A percentile compares a stretch with the other conserved stretches of the same genome.
These are phyloP conservation scores for Diorhabda elongata DNA, from an alignment of 1,140 invertebrate genomes.

Conservation along the genomic window DNA sequence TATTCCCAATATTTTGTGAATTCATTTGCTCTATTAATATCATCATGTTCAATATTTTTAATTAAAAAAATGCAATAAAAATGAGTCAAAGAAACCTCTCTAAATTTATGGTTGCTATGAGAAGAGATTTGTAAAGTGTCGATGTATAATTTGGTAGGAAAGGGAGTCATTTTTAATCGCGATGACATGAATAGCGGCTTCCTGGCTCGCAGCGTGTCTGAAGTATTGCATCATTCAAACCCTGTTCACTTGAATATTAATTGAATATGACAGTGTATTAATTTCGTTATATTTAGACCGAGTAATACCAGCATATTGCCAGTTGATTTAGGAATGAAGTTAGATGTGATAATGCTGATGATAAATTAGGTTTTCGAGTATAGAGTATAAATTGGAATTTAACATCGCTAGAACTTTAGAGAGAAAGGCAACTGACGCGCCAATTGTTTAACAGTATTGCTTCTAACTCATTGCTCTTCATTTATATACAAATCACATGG, in stretches of 20 bases:
- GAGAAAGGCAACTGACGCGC: too few species aligned
- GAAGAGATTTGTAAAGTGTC: slow-evolving; percentile 42
- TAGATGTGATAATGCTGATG: slow-evolving; percentile 7
- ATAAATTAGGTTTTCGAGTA: neutral
- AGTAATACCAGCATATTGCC: slow-evolving; percentile 31
- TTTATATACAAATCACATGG: too few species aligned
- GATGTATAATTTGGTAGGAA: slow-evolving; percentile 41
- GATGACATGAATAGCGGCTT: slow-evolving; percentile 38
- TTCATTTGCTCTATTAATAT: too few species aligned
- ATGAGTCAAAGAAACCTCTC: slow-evolving; percentile 8
- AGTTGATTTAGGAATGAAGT: slow-evolving; percentile 18
- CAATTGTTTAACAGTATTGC: too few species aligned
- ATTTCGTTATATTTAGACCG: slow-evolving; percentile 30
- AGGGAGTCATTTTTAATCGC: slow-evolving; percentile 40
- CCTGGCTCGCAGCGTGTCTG: slow-evolving; percentile 26
- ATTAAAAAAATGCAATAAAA: slow-evolving; percentile 7
- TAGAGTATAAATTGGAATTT: too few species aligned
- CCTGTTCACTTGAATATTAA: slow-evolving; percentile 33
- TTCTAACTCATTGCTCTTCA: too few species aligned
- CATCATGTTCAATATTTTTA: neutral
- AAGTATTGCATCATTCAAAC: slow-evolving; percentile 36
- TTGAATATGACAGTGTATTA: slow-evolving; percentile 36
- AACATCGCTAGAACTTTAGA: too few species aligned
- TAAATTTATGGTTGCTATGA: slow-evolving; percentile 36
- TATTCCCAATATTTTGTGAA: too few species aligned